phyloP scores from a whole-genome alignment of 2,888 invertebrate genomes.

The Sialis fuliginosa region DNA sequence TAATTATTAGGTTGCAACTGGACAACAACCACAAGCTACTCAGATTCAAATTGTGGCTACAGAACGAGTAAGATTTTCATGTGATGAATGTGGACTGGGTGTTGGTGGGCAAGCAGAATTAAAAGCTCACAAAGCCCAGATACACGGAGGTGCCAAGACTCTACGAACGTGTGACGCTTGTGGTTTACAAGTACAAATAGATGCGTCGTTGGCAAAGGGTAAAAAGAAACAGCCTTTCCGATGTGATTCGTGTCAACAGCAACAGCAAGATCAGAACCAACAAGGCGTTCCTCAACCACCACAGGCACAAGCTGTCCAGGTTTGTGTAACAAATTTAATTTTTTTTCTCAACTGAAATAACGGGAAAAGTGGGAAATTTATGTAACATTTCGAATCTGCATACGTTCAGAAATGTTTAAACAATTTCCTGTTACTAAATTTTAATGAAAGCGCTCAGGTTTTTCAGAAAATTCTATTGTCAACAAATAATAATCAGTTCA shows the following conservation, averaged over 20 bases:
- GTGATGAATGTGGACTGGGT: slow-evolving; percentile 26
- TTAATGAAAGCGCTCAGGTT: too few relatives aligned
- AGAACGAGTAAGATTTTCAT: slow-evolving; percentile 25
- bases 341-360: too few relatives aligned
- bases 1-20: slow-evolving; percentile 4
- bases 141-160: slow-evolving; percentile 3
- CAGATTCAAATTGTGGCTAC: slow-evolving; percentile 42
- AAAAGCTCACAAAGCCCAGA: slow-evolving; percentile 13
- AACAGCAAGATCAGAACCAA: too few relatives aligned
- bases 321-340: too few relatives aligned
- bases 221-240: slow-evolving; percentile 4
- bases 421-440: too few relatives aligned
- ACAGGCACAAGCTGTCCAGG: too few relatives aligned
- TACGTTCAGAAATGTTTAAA: too few relatives aligned
- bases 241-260: not conserved
- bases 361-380: too few relatives aligned
- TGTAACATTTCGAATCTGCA: too few relatives aligned
- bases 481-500: too few relatives aligned
- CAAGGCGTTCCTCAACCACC: too few relatives aligned
- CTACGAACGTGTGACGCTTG: slow-evolving; percentile 4
- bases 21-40: slow-evolving; percentile 23
- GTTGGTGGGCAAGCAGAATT: slow-evolving; percentile 23
- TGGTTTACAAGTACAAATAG: slow-evolving; percentile 3
- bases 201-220: slow-evolving; percentile 3
- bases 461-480: too few relatives aligned